Evolutionary conservation across 2,888 invertebrate genomes (phyloP), one percentile per base, ranked within the genome.

Genomic region (Drosophila falleni): DNA sequence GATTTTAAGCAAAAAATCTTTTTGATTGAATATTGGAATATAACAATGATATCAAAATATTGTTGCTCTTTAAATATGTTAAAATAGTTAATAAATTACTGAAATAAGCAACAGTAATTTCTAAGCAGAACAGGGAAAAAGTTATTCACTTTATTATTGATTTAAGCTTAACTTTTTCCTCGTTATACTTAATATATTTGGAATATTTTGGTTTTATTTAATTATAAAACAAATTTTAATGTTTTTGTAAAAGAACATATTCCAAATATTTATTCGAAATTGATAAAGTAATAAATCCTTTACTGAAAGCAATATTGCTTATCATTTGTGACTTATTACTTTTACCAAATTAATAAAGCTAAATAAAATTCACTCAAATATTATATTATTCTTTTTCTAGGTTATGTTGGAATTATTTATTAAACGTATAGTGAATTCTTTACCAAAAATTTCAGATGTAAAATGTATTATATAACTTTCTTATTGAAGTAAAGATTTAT

Each of bases 1-100:
- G 86, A 91, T 83, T 84, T 90, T 90, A 93, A 92, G 92, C 89
- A 55, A 89, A 91, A 91, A 92, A 91, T 91, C 92, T 81, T 90
- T 91, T 91, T 92, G 92, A 92, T 92, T 90, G 90, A 72, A 64
- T 62, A 16, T 61, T 62, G 39, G 49, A 71, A 55, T 53, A n/a
- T 55, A 61, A 44, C 42, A 49, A 26, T 23, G 26, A 33, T 10
- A 65, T 90, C 90, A 90, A 90, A 92, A 91, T 89, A 90, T 92
- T 92, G 92, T 91, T 91, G 90, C 89, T 89, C 80, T 67, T 60
- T 26, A 70, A 39, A 83, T 35, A 37, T 47, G 9, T 42, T 54
- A 31, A n/a, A 68, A 49, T 49, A 50, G 33, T 35, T 35, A 29
- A 31, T 49, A 19, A 62, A 67, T 65, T 53, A 39, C 37, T 42